A percentile compares a stretch with the other conserved stretches of the same genome.
phyloP scores from a whole-genome alignment of 2,113 vertebrate species.

The Oceanites oceanicus region DNA sequence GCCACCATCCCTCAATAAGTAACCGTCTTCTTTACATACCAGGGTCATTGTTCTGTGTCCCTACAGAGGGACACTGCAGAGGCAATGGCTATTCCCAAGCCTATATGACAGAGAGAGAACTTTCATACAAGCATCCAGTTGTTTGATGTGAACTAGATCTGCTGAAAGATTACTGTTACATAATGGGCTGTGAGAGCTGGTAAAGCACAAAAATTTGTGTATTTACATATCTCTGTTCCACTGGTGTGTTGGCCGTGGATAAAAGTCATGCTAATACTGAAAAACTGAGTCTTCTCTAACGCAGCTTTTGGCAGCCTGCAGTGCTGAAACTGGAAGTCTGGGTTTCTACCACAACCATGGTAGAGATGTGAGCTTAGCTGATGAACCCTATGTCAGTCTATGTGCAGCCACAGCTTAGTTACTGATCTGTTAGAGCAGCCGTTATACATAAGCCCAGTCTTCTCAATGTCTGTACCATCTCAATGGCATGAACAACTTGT shows the following conservation, averaged over 20 bases:
- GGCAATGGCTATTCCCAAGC: neutral
- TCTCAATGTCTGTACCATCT: neutral
- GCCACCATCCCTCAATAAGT: neutral
- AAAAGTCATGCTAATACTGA: neutral
- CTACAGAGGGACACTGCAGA: neutral
- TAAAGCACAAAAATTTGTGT: neutral
- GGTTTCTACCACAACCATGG: neutral
- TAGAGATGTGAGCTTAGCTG: neutral
- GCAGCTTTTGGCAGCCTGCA: neutral
- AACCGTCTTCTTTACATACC: neutral
- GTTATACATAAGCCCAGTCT: neutral
- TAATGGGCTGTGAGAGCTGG: neutral
- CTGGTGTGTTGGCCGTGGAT: neutral
- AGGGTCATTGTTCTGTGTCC: neutral
- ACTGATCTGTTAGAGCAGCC: neutral
- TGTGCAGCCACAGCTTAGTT: neutral
- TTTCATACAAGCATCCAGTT: neutral
- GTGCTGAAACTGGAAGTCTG: neutral
- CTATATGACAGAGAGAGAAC: neutral
- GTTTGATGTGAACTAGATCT: neutral
- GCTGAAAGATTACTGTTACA: neutral
- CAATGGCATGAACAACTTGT: neutral
- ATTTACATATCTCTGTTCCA: neutral
- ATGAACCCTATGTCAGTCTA: neutral
- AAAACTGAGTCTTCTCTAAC: neutral